Evolutionary conservation across 2,888 invertebrate genomes (phyloP).

Genomic region (Mantis religiosa): DNA sequence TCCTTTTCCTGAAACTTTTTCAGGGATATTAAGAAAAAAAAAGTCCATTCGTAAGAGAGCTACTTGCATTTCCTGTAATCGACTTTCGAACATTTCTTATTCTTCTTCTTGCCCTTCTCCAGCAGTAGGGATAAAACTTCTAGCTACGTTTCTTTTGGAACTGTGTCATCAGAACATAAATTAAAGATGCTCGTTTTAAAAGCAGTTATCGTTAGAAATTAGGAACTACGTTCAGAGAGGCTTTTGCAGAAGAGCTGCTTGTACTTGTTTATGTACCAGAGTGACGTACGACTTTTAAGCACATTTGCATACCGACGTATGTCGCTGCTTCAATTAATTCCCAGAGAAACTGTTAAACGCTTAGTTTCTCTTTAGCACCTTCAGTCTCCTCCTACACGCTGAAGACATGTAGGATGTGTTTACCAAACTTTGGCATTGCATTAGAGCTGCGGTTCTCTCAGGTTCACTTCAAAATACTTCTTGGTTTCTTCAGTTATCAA

Average conservation of each 20-base stretch:
- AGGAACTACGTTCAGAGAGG: neutral
- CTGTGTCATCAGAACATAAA: neutral
- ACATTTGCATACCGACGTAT: neutral
- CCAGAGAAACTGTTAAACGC: neutral
- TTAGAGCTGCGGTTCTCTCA: neutral
- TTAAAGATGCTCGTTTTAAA: neutral
- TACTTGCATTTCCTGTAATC: neutral
- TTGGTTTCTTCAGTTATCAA: no score
- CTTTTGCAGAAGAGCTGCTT: neutral
- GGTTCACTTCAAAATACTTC: neutral
- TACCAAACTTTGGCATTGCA: neutral
- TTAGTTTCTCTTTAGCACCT: neutral
- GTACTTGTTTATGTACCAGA: neutral
- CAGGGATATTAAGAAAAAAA: neutral
- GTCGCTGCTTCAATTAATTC: neutral
- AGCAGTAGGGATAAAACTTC: neutral
- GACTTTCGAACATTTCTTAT: neutral
- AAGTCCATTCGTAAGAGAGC: neutral
- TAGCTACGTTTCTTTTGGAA: neutral
- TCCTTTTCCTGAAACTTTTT: neutral
- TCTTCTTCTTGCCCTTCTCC: neutral
- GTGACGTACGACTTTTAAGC: neutral
- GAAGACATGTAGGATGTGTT: neutral
- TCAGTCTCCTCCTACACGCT: neutral
- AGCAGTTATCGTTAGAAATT: neutral